A percentile compares a stretch with the other conserved stretches of the same genome.
Evolutionary conservation across 2,888 invertebrate genomes (phyloP).

Genomic region (Bellardia bayeri): DNA sequence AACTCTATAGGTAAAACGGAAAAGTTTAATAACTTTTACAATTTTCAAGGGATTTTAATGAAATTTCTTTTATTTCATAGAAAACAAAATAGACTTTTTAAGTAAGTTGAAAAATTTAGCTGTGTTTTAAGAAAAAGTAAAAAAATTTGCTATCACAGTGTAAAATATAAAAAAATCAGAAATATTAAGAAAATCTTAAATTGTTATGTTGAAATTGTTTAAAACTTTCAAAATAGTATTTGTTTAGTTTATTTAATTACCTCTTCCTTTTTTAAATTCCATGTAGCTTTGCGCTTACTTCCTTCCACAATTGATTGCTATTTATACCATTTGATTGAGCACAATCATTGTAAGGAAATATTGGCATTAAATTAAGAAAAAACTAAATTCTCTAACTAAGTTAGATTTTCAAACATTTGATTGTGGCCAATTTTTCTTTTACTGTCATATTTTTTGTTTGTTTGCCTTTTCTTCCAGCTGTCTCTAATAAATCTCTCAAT

Average conservation of each 20-base stretch:
- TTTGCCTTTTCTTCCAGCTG: background rate
- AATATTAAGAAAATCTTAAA: no score
- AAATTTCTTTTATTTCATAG: no score
- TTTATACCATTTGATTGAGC: slow-evolving; percentile 37
- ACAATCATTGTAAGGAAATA: slow-evolving; percentile 26
- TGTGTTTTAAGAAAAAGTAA: no score
- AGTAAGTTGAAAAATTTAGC: no score
- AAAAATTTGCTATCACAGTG: no score
- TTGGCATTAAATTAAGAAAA: background rate
- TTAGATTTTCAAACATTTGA: slow-evolving; percentile 21
- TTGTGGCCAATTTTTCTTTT: slow-evolving; percentile 32
- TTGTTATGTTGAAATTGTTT: no score
- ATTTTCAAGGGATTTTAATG: no score
- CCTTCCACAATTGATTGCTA: background rate
- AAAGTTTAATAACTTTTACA: no score
- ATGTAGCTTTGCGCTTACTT: background rate
- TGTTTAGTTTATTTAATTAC: background rate
- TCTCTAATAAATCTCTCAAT: slow-evolving; percentile 45
- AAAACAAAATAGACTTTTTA: no score
- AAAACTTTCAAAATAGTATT: no score
- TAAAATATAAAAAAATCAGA: no score
- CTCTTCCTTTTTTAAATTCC: background rate
- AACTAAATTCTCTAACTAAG: slow-evolving; percentile 2
- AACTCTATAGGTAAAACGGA: no score
- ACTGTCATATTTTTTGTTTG: slow-evolving; percentile 16